Evolutionary conservation across 2,888 invertebrate species (phyloP), one percentile per base, ranked within the genome.

Genomic region (Andrena minutula): DNA sequence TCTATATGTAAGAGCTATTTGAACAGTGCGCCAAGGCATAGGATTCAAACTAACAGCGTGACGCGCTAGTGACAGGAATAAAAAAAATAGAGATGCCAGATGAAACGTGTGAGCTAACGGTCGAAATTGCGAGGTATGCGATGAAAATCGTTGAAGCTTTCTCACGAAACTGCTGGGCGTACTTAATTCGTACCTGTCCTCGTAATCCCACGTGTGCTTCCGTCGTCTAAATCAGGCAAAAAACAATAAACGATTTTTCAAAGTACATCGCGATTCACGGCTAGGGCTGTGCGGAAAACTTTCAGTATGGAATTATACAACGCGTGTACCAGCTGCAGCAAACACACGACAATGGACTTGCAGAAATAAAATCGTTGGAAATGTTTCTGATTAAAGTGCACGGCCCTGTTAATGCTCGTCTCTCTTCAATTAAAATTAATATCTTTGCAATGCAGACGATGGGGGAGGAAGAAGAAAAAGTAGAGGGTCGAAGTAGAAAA

Each of bases 141-240:
- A 63, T 79, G 61, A 56, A 60, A 61, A 80, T 86, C 79, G 20
- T 74, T 76, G 75, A 84, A 75, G 75, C 41, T 75, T 80, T 83
- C 85, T 88, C 86, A 88, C 82, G 84, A 81, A 41, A 78, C 66
- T 73, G 64, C 83, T 79, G 78, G 68, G 72, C 41, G 72, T 83
- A 82, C 85, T 73, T 49, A 71, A 80, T 82, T 82, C 88, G 88
- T 95, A 95, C 95, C 95, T 95, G 94, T 95, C 95, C 86, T 95
- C 94, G 91, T 94, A 94, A 91, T 95, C 95, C 95, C 95, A 95
- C 86, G 94, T 94, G 91, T 94, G 94, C 93, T 95, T 95, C 94
- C 94, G 94, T 91, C 95, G 94, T 93, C 95, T 95, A 93, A 93
- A 94, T 92, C 90, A 89, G 87, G 91, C 88, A 88, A 89, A 89